phyloP scores from a whole-genome alignment of 2,113 vertebrate species.

The Neolamprologus falcicula region DNA sequence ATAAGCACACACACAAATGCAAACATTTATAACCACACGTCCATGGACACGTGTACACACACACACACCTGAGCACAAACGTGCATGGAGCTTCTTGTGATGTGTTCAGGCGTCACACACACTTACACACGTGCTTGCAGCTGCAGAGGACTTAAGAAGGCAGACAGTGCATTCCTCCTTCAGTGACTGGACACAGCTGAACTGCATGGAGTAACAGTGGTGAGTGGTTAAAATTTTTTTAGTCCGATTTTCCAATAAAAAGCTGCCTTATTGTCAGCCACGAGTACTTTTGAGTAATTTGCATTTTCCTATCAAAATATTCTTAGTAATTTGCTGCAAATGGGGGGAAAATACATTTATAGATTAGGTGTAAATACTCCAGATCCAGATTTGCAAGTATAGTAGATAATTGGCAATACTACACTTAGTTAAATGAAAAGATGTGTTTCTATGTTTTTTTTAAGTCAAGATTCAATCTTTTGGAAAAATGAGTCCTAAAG shows the following conservation, averaged over 20 bases:
- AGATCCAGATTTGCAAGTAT: background rate
- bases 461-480: background rate
- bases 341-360: background rate
- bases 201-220: background rate
- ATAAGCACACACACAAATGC: background rate
- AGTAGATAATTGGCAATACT: background rate
- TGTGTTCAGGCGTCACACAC: background rate
- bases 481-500: background rate
- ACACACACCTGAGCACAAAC: background rate
- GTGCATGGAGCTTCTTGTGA: background rate
- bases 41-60: background rate
- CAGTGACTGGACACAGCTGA: background rate
- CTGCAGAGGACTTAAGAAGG: background rate
- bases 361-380: background rate
- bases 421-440: background rate
- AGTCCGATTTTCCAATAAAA: background rate
- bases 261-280: background rate
- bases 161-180: slow-evolving; percentile 9
- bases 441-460: background rate
- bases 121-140: background rate
- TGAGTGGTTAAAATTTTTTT: background rate
- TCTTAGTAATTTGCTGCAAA: background rate
- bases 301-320: background rate
- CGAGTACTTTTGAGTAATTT: background rate
- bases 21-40: background rate